Conservation (phyloP, 2,888 invertebrate genomes). For the Drosophila austrosaltans region DNA sequence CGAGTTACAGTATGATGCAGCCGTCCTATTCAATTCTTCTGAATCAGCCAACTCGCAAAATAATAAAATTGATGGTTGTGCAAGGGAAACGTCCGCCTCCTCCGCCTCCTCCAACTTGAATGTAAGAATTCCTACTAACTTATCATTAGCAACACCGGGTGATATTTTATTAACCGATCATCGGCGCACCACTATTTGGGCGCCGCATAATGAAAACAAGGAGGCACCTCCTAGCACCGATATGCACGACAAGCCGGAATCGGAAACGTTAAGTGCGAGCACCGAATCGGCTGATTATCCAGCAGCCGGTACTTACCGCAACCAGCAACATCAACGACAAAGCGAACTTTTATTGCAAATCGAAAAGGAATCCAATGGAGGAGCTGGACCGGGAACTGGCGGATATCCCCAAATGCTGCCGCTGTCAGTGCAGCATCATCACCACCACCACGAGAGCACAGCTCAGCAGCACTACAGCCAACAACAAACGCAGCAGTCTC, state of each 20-base stretch:
- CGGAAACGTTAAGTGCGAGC: slow-evolving; percentile 18
- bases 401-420: slow-evolving; percentile 55
- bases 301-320: slow-evolving; percentile 22
- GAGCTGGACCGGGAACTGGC: slow-evolving; percentile 45
- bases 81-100: slow-evolving; percentile 42
- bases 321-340: slow-evolving; percentile 37
- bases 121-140: slow-evolving; percentile 63
- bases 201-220: slow-evolving; percentile 59
- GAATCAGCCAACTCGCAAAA: slow-evolving; percentile 38
- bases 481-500: slow-evolving; percentile 34
- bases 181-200: slow-evolving; percentile 52
- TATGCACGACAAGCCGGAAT: slow-evolving; percentile 29
- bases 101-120: slow-evolving; percentile 62
- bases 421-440: slow-evolving; percentile 52
- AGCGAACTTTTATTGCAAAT: slow-evolving; percentile 59
- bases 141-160: slow-evolving; percentile 55
- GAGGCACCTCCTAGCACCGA: slow-evolving; percentile 9
- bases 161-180: slow-evolving; percentile 43
- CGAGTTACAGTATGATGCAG: slow-evolving; percentile 36
- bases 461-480: slow-evolving; percentile 53
- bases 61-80: slow-evolving; percentile 73
- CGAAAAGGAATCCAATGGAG: slow-evolving; percentile 45
- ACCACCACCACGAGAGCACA: slow-evolving; percentile 48
- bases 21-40: slow-evolving; percentile 29
- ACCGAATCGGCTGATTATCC: slow-evolving; percentile 9